phyloP scores from a whole-genome alignment of 1,140 invertebrate genomes.

The Drosophila nigromelanica region DNA sequence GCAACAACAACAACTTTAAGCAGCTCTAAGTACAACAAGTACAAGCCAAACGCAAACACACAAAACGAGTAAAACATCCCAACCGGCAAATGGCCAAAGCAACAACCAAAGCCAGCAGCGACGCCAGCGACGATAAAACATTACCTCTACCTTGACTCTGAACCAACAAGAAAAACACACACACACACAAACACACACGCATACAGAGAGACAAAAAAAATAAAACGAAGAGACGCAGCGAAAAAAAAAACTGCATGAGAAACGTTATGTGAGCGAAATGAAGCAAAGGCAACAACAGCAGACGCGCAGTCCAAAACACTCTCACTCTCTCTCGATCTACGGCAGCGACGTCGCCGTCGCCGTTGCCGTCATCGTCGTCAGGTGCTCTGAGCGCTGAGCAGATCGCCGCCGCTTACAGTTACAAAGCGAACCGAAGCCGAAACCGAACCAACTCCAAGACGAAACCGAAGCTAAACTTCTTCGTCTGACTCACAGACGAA shows the following conservation, averaged over 20 bases:
- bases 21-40: slow-evolving; percentile 76
- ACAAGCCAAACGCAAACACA: slow-evolving; percentile 56
- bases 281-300: slow-evolving; percentile 55
- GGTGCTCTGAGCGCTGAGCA: slow-evolving; percentile 29
- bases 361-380: slow-evolving; percentile 17
- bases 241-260: slow-evolving; percentile 78
- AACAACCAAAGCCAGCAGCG: slow-evolving; percentile 41
- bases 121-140: slow-evolving; percentile 46
- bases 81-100: slow-evolving; percentile 77
- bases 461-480: slow-evolving; percentile 10
- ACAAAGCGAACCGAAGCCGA: slow-evolving; percentile 7
- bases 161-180: slow-evolving; percentile 53
- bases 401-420: slow-evolving; percentile 32
- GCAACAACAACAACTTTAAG: slow-evolving; percentile 38
- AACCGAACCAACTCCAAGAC: neutral
- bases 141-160: slow-evolving; percentile 84
- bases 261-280: slow-evolving; percentile 80
- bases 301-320: slow-evolving; percentile 70
- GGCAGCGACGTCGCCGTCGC: slow-evolving; percentile 17
- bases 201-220: slow-evolving; percentile 32
- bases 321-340: slow-evolving; percentile 66
- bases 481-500: slow-evolving; percentile 66
- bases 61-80: slow-evolving; percentile 55
- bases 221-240: slow-evolving; percentile 7
- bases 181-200: slow-evolving; percentile 33